Conservation (phyloP, 2,113 vertebrate species). For the Struthio camelus region DNA sequence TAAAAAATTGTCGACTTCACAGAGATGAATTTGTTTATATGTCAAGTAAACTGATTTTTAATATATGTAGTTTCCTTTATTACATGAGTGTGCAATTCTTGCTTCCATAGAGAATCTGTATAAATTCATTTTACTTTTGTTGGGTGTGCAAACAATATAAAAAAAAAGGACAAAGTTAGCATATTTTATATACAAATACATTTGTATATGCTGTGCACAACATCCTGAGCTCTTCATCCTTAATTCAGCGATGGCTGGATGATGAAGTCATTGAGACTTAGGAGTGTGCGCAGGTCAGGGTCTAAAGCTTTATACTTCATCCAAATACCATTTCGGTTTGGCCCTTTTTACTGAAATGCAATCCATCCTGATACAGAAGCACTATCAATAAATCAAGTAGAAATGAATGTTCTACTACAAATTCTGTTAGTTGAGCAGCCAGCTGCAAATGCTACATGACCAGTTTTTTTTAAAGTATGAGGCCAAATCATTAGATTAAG, state of each 20-base stretch:
- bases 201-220: background rate
- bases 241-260: slow-evolving; percentile 45
- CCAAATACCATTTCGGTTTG: slow-evolving; percentile 56
- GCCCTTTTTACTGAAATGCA: slow-evolving; percentile 41
- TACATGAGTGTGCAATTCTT: slow-evolving; percentile 8
- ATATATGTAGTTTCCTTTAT: slow-evolving; percentile 9
- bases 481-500: slow-evolving; percentile 9
- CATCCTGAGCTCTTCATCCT: slow-evolving; percentile 38
- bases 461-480: background rate
- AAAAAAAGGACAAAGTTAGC: slow-evolving; percentile 12
- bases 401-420: slow-evolving; percentile 28
- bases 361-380: slow-evolving; percentile 10
- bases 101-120: slow-evolving; percentile 14
- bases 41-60: slow-evolving; percentile 31
- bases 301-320: slow-evolving; percentile 57
- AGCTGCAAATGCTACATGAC: slow-evolving; percentile 19
- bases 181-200: slow-evolving; percentile 19
- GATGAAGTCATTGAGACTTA: slow-evolving; percentile 39
- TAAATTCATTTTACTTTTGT: slow-evolving; percentile 19
- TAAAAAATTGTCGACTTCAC: background rate
- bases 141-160: slow-evolving; percentile 27
- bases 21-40: background rate
- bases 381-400: slow-evolving; percentile 35
- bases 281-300: slow-evolving; percentile 30
- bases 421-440: background rate